These are phyloP conservation scores for Meghimatium bilineatum DNA, from an alignment of 2,888 invertebrate species.

Conservation along the genomic window DNA sequence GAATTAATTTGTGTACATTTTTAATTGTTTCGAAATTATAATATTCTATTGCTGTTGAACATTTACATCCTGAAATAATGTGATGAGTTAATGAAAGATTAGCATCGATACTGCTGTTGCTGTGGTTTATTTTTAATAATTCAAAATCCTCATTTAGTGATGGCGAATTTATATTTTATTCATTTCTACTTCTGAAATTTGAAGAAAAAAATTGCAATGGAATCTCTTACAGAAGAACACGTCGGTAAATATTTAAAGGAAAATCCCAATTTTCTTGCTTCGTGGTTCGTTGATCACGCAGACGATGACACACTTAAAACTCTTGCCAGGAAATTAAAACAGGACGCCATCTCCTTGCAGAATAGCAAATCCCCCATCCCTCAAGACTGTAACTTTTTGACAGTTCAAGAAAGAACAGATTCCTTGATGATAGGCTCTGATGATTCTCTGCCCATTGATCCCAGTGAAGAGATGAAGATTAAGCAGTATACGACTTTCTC, in stretches of 20 bases:
- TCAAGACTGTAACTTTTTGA: background rate
- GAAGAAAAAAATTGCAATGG: background rate
- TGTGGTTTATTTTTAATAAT: background rate
- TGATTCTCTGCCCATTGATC: constrained; percentile 13
- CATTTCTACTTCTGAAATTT: background rate
- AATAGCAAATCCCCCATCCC: constrained; percentile 23
- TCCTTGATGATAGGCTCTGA: background rate
- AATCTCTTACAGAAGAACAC: constrained; percentile 55
- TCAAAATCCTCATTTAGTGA: background rate
- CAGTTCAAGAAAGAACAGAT: constrained; percentile 12
- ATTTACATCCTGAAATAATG: too few species aligned
- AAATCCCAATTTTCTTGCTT: constrained; percentile 69
- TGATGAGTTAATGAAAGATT: too few species aligned
- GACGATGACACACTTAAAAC: constrained; percentile 57
- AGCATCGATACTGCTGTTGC: background rate
- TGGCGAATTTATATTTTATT: background rate
- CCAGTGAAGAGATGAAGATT: constrained; percentile 29
- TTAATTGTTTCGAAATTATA: too few species aligned
- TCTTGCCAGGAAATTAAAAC: constrained; percentile 52
- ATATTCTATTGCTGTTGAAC: too few species aligned
- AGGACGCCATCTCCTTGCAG: constrained; percentile 52
- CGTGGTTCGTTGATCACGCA: constrained; percentile 70
- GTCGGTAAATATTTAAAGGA: constrained; percentile 65
- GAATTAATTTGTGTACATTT: too few species aligned
- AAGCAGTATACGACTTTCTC: constrained; percentile 38